These are phyloP conservation scores for Solenopsis invicta DNA, from an alignment of 1,140 invertebrate genomes.

Conservation along the genomic window DNA sequence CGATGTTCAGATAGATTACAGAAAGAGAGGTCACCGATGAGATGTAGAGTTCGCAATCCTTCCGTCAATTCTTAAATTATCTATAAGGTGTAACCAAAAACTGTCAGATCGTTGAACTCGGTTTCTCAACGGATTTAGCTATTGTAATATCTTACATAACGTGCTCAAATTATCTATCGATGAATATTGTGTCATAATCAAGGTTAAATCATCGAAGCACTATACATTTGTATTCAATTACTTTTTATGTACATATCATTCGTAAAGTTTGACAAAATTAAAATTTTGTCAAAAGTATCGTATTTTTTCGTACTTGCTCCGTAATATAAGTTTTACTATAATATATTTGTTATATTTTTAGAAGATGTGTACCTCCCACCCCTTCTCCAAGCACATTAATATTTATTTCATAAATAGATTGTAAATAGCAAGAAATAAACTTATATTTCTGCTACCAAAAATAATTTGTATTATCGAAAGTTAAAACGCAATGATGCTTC, in stretches of 20 bases:
- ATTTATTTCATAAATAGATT: no score
- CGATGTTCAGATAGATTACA: slow-evolving; percentile 10
- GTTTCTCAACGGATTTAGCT: slow-evolving; percentile 43
- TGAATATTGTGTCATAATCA: slow-evolving; percentile 55
- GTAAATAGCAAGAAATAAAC: not conserved
- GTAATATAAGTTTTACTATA: not conserved
- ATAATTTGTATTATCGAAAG: not conserved
- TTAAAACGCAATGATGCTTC: not conserved
- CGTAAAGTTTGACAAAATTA: not conserved
- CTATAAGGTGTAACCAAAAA: slow-evolving; percentile 50
- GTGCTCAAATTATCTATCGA: slow-evolving; percentile 35
- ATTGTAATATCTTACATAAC: slow-evolving; percentile 22
- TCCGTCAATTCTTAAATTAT: slow-evolving; percentile 43
- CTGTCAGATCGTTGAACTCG: slow-evolving; percentile 66
- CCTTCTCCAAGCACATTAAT: no score
- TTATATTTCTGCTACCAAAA: not conserved
- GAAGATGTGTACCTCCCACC: not conserved
- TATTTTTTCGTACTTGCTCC: not conserved
- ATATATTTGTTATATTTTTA: not conserved
- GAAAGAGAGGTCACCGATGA: slow-evolving; percentile 43
- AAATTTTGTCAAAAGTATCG: not conserved
- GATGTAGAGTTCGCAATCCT: slow-evolving; percentile 69
- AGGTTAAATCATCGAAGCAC: slow-evolving; percentile 2
- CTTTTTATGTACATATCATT: not conserved
- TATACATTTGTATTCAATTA: not conserved